These are phyloP conservation scores for Drosophila albomicans DNA, from an alignment of 1,140 invertebrate genomes.

Conservation along the genomic window DNA sequence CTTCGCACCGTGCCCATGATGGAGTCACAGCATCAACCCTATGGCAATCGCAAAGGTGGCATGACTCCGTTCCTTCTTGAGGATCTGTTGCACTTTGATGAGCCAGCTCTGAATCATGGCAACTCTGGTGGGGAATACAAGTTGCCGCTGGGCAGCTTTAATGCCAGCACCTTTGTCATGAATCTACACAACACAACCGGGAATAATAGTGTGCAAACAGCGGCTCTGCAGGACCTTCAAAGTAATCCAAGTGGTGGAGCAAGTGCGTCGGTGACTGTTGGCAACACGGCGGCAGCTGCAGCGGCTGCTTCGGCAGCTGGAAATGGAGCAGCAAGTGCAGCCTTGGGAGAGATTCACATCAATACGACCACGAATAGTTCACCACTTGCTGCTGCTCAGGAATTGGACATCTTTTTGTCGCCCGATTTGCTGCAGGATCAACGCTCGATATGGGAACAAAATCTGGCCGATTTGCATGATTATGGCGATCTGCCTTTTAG, in stretches of 20 bases:
- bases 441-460: constrained; percentile 82
- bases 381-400: constrained; percentile 34
- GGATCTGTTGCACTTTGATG: constrained; percentile 86
- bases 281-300: constrained; percentile 9
- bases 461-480: constrained; percentile 79
- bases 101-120: constrained; percentile 26
- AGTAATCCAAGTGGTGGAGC: constrained; percentile 34
- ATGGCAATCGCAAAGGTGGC: constrained; percentile 90
- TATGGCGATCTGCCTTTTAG: constrained; percentile 73
- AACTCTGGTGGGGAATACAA: constrained; percentile 49
- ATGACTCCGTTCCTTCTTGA: constrained; percentile 89
- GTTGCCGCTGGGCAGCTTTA: constrained; percentile 77
- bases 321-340: constrained; percentile 17
- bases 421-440: constrained; percentile 71
- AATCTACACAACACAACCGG: constrained; percentile 85
- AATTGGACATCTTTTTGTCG: constrained; percentile 73
- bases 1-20: constrained; percentile 86
- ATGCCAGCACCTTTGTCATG: constrained; percentile 87
- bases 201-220: constrained; percentile 76
- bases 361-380: constrained; percentile 47
- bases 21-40: constrained; percentile 86
- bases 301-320: background rate
- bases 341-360: constrained; percentile 58
- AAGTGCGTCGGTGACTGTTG: constrained; percentile 17
- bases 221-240: constrained; percentile 75